Base-by-base conservation (phyloP, 2,797 vertebrate species). In the Melanotaenia nigrans region DNA sequence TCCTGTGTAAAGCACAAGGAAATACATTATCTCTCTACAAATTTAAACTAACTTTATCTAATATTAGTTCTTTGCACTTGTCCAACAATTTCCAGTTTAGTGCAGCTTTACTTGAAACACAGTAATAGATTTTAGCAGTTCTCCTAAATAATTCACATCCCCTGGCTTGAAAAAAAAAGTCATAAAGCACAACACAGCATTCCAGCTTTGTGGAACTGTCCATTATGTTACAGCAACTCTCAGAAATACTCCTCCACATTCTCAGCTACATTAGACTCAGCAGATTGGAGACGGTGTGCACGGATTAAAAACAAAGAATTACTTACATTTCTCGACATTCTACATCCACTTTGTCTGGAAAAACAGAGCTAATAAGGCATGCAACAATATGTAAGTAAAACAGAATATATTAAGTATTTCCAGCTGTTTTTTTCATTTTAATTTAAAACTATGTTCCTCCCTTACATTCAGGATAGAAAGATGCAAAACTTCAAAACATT, bases 191-290 rank as follows among this genome's bases (percentile, higher is more conserved):
- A 53, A 60, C 18, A 20, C 16, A 4, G 18, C 4, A 11, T 30
- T 71, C 35, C 57, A 3, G 20, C 38, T 79, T 68, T 42, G 57
- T 65, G 11, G 22, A 73, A 57, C 77, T 12, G 1, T 79, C 38
- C 65, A 81, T 70, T 36, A 49, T 30, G 40, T 80, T 63, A 86
- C 78, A 85, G 78, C 71, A 75, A 68, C 60, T 71, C 33, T 65
- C 32, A 65, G 42, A 77, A 38, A 36, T 33, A 18, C 16, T 24
- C 33, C 16, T 32, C 56, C 61, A 32, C 71, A 35, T 36, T 33
- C 28, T 73, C 38, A 70, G 24, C 40, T 32, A 54, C 28, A 42
- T 54, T 62, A 18, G 47, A 40, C 58, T 36, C 68, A 40, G 32
- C 61, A 70, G 57, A 72, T 13, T 45, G 63, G 57, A 70, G 63